Evolutionary conservation across 2,113 vertebrate species (phyloP).

Genomic region (Anarhynchus alexandrinus): DNA sequence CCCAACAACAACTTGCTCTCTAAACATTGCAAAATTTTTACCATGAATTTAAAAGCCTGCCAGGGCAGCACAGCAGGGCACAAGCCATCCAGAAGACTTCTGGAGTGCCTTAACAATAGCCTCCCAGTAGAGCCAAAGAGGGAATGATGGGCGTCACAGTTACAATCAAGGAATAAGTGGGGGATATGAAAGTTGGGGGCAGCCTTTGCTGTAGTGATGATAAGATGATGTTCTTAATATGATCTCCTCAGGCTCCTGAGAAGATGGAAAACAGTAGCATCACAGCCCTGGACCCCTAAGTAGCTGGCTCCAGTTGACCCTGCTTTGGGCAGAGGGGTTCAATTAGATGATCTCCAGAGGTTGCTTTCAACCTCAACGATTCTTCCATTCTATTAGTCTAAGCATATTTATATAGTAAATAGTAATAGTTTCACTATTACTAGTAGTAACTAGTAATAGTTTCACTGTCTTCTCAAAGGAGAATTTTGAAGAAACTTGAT

Average conservation of each 20-base stretch:
- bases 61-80: not conserved
- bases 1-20: not conserved
- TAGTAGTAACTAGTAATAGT: too few species aligned
- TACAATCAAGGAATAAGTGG: not conserved
- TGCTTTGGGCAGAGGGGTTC: not conserved
- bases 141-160: not conserved
- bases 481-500: not conserved
- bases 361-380: not conserved
- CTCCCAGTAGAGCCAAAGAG: not conserved
- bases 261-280: not conserved
- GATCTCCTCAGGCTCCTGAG: not conserved
- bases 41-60: not conserved
- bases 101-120: not conserved
- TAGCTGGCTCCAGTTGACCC: not conserved
- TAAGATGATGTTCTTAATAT: not conserved
- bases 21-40: not conserved
- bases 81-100: not conserved
- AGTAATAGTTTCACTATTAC: too few species aligned
- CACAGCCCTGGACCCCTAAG: not conserved
- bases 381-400: not conserved
- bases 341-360: not conserved
- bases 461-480: not conserved
- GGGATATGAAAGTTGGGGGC: not conserved
- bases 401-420: not conserved
- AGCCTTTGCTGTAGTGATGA: not conserved